These are phyloP conservation scores for Idaea aversata DNA, from an alignment of 2,888 invertebrate genomes.

Conservation along the genomic window DNA sequence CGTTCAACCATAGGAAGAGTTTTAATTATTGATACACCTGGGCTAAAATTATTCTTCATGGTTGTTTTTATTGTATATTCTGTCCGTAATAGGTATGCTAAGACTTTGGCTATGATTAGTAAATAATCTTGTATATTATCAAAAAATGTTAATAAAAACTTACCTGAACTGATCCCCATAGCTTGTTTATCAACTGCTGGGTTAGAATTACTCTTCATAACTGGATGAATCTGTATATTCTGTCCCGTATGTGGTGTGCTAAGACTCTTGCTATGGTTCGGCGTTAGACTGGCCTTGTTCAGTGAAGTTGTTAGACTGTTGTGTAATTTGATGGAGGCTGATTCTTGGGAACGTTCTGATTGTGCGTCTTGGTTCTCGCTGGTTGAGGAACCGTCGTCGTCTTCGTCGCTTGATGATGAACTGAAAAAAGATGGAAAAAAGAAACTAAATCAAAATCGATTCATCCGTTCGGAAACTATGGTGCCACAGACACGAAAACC, in stretches of 20 bases:
- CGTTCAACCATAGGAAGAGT: too few species aligned
- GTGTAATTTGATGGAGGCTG: constrained; percentile 50
- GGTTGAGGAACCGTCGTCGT: constrained; percentile 77
- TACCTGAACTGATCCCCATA: constrained; percentile 72
- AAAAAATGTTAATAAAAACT: constrained; percentile 16
- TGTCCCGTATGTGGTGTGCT: constrained; percentile 71
- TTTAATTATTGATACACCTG: background rate
- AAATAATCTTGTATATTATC: background rate
- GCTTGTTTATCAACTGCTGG: constrained; percentile 76
- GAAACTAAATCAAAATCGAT: too few species aligned
- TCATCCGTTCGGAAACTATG: too few species aligned
- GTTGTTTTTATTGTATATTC: too few species aligned
- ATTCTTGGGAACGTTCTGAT: constrained; percentile 65
- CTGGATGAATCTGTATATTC: constrained; percentile 66
- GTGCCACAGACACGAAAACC: too few species aligned
- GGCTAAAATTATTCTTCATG: too few species aligned
- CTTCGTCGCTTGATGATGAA: constrained; percentile 86
- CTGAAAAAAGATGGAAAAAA: constrained; percentile 55
- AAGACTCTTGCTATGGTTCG: constrained; percentile 68
- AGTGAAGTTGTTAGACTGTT: constrained; percentile 43
- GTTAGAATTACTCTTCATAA: constrained; percentile 75
- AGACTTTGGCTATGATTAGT: too few species aligned
- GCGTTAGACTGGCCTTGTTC: constrained; percentile 49
- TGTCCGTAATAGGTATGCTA: too few species aligned
- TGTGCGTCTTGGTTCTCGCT: constrained; percentile 72